Base-by-base conservation (phyloP, 2,888 invertebrate species). In the Tortricodes alternella region DNA sequence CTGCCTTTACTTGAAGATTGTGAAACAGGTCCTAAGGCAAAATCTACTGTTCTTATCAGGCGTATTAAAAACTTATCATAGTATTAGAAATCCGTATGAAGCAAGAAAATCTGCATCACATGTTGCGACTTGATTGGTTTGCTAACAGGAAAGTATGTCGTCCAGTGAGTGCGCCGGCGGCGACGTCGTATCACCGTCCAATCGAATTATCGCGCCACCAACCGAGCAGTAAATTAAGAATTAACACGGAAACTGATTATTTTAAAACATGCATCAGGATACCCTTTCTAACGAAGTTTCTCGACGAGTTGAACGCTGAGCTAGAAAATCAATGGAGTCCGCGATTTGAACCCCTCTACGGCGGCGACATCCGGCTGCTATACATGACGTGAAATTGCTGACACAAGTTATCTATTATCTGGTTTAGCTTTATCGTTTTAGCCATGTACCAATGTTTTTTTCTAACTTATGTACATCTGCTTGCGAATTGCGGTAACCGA, bases 151-250 rank as follows among this genome's bases (percentile, higher is more conserved):
- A 67, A 61, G 61, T 69, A 70, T 66, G 70, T 67, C 79, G 84
- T 81, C 87, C 85, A 70, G 78, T 68, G 65, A 77, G 70, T 78
- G 76, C 78, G 78, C 84, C 79, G 49, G 44, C 44, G 41, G 53
- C 61, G 16, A 75, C 74, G 60, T 66, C 71, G 71, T 71, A 76
- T 76, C 78, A 71, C 64, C 65, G 70, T 67, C 62, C 80, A 83
- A 89, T 89, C 86, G 78, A 81, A 79, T 89, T 88, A 85, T 74
- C 73, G 67, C 71, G 77, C 77, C 79, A 76, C 80, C 87, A 88
- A 73, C 89, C 76, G 80, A 79, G 83, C 90, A 89, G 88, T 81
- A 89, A 90, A 90, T 90, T 85, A 89, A 87, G 84, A 89, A 89
- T 89, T 90, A 89, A 78, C 85, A 83, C 78, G 83, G 76, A 81